phyloP scores from a whole-genome alignment of 2,113 vertebrate genomes.

The Martes martes region DNA sequence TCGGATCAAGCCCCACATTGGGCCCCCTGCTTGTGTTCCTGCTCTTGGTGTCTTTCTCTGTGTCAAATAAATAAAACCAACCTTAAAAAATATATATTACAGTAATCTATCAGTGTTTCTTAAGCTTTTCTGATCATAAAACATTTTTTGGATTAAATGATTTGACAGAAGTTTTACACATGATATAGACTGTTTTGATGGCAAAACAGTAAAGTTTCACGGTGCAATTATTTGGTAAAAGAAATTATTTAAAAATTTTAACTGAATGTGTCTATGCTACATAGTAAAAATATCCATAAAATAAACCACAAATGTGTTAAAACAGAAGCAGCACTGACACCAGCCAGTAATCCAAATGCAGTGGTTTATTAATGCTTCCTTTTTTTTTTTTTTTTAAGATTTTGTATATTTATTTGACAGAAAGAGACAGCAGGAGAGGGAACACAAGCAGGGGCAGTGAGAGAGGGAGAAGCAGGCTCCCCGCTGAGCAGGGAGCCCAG shows the following conservation, averaged over 20 bases:
- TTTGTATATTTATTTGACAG: too few species aligned
- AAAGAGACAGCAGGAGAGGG: too few species aligned
- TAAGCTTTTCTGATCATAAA: background rate
- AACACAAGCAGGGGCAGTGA: too few species aligned
- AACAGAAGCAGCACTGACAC: background rate
- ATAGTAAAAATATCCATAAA: background rate
- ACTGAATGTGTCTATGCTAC: background rate
- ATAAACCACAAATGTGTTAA: background rate
- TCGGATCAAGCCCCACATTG: too few species aligned
- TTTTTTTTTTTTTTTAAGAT: too few species aligned
- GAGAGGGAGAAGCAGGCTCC: too few species aligned
- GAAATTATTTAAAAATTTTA: background rate
- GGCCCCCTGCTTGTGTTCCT: too few species aligned
- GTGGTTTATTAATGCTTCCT: background rate
- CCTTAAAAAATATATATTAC: too few species aligned
- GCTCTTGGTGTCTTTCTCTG: too few species aligned
- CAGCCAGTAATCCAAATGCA: background rate
- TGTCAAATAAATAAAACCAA: too few species aligned
- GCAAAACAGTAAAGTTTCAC: slow-evolving; percentile 2
- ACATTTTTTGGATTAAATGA: background rate
- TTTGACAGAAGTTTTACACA: background rate
- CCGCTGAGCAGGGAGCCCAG: too few species aligned
- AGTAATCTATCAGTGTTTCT: background rate
- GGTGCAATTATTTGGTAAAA: background rate
- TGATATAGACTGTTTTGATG: slow-evolving; percentile 6